A percentile compares a stretch with the other conserved stretches of the same genome.
Conservation (phyloP, 1,140 invertebrate species). For the Musca domestica region DNA sequence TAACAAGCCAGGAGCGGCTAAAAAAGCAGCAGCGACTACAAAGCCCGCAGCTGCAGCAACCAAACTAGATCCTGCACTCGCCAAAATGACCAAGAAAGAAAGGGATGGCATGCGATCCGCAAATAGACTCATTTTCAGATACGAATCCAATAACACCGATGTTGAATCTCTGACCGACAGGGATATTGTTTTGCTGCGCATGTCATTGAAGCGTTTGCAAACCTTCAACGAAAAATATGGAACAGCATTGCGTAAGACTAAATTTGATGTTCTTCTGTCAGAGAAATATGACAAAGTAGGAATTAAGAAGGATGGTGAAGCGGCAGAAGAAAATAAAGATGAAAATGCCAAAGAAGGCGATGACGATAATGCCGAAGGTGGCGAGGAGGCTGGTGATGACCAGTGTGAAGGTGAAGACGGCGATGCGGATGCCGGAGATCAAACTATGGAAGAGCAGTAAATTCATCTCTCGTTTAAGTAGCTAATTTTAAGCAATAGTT, state of each 20-base stretch:
- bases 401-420: too few species aligned
- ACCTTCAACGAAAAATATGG: neutral
- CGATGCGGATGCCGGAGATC: too few species aligned
- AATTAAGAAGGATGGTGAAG: neutral
- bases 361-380: neutral
- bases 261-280: neutral
- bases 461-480: too few species aligned
- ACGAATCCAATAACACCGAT: neutral
- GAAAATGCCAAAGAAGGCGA: neutral
- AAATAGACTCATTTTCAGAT: neutral
- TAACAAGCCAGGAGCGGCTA: neutral
- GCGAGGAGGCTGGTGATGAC: neutral
- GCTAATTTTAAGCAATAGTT: too few species aligned
- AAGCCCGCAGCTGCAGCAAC: neutral
- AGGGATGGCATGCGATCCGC: neutral
- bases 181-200: neutral
- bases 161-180: neutral
- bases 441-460: too few species aligned
- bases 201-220: neutral
- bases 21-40: too few species aligned
- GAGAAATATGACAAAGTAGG: neutral
- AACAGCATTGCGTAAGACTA: neutral
- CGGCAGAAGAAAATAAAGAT: neutral
- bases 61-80: neutral
- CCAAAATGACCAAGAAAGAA: neutral